These are phyloP conservation scores for Channa maculata DNA, from an alignment of 2,113 vertebrate genomes.

Conservation along the genomic window DNA sequence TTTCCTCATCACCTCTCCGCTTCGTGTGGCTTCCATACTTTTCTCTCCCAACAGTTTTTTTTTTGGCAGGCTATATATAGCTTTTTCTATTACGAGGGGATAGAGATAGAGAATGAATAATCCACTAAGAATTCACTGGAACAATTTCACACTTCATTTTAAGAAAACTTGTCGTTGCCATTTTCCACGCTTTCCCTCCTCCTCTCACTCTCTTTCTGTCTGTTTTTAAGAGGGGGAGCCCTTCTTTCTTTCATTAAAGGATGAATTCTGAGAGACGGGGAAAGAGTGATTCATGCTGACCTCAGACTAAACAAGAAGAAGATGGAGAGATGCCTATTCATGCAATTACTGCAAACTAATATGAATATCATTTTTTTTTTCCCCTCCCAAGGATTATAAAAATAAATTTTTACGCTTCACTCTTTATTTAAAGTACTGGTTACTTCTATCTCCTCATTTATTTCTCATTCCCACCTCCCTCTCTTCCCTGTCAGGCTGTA, in stretches of 20 bases:
- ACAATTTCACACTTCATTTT: slow-evolving; percentile 78
- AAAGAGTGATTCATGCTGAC: slow-evolving; percentile 49
- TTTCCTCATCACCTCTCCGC: slow-evolving; percentile 49
- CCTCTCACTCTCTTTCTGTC: slow-evolving; percentile 18
- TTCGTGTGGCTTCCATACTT: slow-evolving; percentile 55
- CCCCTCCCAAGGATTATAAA: slow-evolving; percentile 44
- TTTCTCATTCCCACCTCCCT: slow-evolving; percentile 4
- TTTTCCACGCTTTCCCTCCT: slow-evolving; percentile 53
- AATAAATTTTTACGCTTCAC: slow-evolving; percentile 32
- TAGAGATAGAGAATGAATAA: slow-evolving; percentile 64
- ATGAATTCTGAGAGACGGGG: slow-evolving; percentile 58
- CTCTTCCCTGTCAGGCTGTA: slow-evolving; percentile 85
- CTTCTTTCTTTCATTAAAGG: slow-evolving; percentile 69
- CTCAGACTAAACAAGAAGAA: slow-evolving; percentile 31
- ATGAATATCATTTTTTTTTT: slow-evolving; percentile 19
- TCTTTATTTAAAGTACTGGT: slow-evolving; percentile 36
- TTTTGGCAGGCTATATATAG: slow-evolving; percentile 70
- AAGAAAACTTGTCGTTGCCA: slow-evolving; percentile 62
- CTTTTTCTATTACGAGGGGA: slow-evolving; percentile 63
- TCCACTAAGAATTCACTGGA: slow-evolving; percentile 71
- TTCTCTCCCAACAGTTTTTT: slow-evolving; percentile 36
- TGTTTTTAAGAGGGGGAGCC: slow-evolving; percentile 32
- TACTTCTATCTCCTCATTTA: slow-evolving; percentile 18
- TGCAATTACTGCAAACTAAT: slow-evolving; percentile 26
- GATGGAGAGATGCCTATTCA: slow-evolving; percentile 40